These are phyloP conservation scores for Macrophya alboannulata DNA, from an alignment of 2,888 invertebrate species.

Conservation along the genomic window DNA sequence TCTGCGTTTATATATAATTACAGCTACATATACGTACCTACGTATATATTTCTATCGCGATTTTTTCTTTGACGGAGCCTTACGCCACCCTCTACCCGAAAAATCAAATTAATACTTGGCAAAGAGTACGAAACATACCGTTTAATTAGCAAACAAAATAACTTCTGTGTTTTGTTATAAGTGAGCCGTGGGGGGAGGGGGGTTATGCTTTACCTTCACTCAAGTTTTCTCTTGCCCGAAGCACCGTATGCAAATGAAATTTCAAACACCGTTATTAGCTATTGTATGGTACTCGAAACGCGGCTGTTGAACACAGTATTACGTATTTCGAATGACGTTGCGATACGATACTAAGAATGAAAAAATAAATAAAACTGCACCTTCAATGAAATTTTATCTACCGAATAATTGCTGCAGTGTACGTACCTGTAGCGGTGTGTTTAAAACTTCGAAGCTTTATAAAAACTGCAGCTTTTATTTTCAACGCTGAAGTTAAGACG, in stretches of 20 bases:
- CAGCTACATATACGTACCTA: no score
- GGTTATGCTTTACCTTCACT: background rate
- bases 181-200: background rate
- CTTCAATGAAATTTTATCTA: constrained; percentile 21
- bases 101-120: background rate
- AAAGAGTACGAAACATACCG: background rate
- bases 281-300: background rate
- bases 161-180: background rate
- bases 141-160: background rate
- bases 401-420: background rate
- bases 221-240: background rate
- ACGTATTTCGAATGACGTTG: constrained; percentile 5
- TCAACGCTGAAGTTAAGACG: background rate
- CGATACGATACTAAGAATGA: no score
- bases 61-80: background rate
- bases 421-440: background rate
- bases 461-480: constrained; percentile 20
- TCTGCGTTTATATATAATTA: background rate
- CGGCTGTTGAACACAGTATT: background rate
- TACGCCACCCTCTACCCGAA: background rate
- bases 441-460: constrained; percentile 20
- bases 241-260: background rate
- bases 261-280: constrained; percentile 9
- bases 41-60: background rate
- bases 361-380: background rate